These are phyloP conservation scores for Nemotelus pantherinus DNA, from an alignment of 2,888 invertebrate species.

Conservation along the genomic window DNA sequence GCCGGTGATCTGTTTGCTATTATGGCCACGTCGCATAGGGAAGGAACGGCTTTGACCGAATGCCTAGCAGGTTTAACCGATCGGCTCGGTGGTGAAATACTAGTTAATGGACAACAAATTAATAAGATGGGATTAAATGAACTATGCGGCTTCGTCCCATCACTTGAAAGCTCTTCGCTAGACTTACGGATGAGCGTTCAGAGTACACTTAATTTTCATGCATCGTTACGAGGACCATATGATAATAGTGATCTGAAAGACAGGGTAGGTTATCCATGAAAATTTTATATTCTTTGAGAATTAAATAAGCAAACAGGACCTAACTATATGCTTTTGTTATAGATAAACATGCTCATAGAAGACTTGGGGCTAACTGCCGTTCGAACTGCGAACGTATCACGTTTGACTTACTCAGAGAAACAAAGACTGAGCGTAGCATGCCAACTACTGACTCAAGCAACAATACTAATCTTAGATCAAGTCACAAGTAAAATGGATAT, in stretches of 20 bases:
- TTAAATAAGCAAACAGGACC: not conserved
- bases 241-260: constrained; percentile 73
- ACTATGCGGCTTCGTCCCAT: constrained; percentile 70
- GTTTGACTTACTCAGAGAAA: constrained; percentile 88
- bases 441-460: constrained; percentile 85
- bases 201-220: constrained; percentile 87
- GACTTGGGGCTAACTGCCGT: constrained; percentile 92
- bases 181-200: constrained; percentile 86
- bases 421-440: constrained; percentile 89
- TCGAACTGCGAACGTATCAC: constrained; percentile 83
- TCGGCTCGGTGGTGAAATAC: constrained; percentile 78
- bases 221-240: constrained; percentile 69
- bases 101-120: constrained; percentile 87
- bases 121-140: constrained; percentile 76
- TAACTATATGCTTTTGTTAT: constrained; percentile 55
- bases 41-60: constrained; percentile 87
- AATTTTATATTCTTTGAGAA: not conserved
- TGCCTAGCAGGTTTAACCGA: constrained; percentile 80
- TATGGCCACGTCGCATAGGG: constrained; percentile 87
- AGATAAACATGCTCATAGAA: constrained; percentile 90
- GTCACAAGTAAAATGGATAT: constrained; percentile 79
- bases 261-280: constrained; percentile 67
- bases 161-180: constrained; percentile 61
- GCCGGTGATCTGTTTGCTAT: constrained; percentile 92
- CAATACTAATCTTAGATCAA: constrained; percentile 87